Evolutionary conservation across 2,113 vertebrate genomes (phyloP).

Genomic region (Petrocephalus microphthalmus): DNA sequence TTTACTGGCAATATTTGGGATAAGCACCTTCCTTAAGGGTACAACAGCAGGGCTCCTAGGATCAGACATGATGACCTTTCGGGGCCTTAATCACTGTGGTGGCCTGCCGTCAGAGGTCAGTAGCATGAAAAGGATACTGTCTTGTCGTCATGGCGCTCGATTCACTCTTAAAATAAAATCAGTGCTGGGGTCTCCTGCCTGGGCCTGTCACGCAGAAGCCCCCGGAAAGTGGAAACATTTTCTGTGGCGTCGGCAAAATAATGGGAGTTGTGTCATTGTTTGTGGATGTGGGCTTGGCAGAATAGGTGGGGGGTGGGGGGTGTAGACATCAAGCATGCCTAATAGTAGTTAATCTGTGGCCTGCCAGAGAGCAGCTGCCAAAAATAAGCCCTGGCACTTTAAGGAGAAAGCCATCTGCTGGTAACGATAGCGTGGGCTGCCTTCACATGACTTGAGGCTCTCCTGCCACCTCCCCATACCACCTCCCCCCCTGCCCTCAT

Average conservation of each 20-base stretch:
- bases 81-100: not conserved
- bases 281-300: conserved; percentile 30
- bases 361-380: conserved; percentile 54
- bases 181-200: not conserved
- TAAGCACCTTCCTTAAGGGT: not conserved
- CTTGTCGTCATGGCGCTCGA: not conserved
- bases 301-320: conserved; percentile 41
- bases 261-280: conserved; percentile 5
- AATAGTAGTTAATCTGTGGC: conserved; percentile 53
- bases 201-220: not conserved
- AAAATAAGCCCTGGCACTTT: conserved; percentile 58
- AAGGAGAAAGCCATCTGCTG: conserved; percentile 59
- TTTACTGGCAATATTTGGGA: not conserved
- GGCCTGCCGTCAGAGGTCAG: not conserved
- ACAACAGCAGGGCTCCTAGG: not conserved
- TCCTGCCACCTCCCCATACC: conserved; percentile 13
- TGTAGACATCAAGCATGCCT: conserved; percentile 44
- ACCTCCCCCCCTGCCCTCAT: conserved; percentile 27
- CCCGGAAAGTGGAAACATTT: not conserved
- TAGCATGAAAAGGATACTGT: not conserved
- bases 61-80: not conserved
- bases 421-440: conserved; percentile 47
- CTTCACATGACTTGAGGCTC: conserved; percentile 12
- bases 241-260: not conserved
- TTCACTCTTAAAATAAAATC: not conserved